Conservation (phyloP, 35 echinoderm and acorn worm genomes). For the Ophiothrix spiculata region DNA sequence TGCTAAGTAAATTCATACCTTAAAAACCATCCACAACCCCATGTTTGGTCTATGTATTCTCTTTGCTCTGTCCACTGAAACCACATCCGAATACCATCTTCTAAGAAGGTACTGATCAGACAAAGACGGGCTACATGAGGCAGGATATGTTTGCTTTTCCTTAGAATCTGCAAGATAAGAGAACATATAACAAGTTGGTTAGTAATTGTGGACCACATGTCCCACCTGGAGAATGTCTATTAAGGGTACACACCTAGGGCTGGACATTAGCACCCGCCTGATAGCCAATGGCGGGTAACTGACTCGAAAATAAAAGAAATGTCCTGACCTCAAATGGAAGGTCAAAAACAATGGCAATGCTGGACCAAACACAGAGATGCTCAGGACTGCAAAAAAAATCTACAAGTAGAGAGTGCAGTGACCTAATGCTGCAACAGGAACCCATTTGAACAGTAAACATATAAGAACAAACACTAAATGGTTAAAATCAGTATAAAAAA, state of each 20-base stretch:
- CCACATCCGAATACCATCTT: conserved; percentile 99
- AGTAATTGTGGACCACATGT: not conserved
- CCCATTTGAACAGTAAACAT: no score
- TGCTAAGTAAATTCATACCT: conserved; percentile 64
- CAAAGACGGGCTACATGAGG: conserved; percentile 93
- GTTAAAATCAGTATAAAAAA: no score
- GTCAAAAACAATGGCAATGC: no score
- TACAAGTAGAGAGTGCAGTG: no score
- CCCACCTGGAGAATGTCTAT: not conserved
- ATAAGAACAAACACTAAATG: no score
- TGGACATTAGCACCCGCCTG: not conserved
- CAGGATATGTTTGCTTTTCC: conserved; percentile 85
- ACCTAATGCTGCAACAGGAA: no score
- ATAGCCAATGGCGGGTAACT: not conserved
- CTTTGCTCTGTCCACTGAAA: conserved; percentile 96
- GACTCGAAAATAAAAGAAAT: not conserved
- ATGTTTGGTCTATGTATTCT: conserved; percentile 95
- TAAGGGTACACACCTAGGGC: no score
- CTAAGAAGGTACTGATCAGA: conserved; percentile 96
- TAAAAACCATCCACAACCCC: conserved; percentile 85
- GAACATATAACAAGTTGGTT: not conserved
- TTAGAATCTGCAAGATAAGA: conserved; percentile 49
- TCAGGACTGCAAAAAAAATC: no score
- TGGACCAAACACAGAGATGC: no score
- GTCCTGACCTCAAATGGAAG: not conserved